phyloP scores from a whole-genome alignment of 2,888 invertebrate genomes.

The Ochlodes sylvanus region DNA sequence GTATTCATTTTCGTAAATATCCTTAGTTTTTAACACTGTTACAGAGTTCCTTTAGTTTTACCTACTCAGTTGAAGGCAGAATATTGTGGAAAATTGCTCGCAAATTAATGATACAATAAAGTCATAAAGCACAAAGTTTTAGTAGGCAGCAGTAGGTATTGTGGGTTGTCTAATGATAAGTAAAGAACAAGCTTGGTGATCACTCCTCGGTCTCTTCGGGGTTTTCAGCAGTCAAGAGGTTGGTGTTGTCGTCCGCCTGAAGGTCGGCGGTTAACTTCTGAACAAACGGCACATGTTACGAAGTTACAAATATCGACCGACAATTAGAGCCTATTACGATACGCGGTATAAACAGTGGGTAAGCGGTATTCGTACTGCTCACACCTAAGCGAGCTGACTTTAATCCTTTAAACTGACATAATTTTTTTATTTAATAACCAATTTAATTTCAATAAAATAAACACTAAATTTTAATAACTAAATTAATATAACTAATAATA shows the following conservation, averaged over 20 bases:
- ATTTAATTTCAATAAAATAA: no score
- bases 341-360: no score
- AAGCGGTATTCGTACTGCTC: no score
- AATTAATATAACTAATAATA: no score
- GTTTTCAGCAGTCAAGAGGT: slow-evolving; percentile 77
- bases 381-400: no score
- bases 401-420: no score
- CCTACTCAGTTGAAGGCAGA: not conserved
- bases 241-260: slow-evolving; percentile 79
- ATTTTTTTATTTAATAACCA: no score
- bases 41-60: no score
- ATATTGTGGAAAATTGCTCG: not conserved
- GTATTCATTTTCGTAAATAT: no score
- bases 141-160: not conserved
- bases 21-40: no score
- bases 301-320: slow-evolving; percentile 31
- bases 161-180: not conserved
- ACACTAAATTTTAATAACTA: no score
- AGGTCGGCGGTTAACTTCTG: slow-evolving; percentile 75
- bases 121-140: not conserved
- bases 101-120: not conserved
- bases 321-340: no score
- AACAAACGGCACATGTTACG: slow-evolving; percentile 53
- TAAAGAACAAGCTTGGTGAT: slow-evolving; percentile 39
- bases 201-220: slow-evolving; percentile 77